These are phyloP conservation scores for Antitype chi DNA, from an alignment of 2,888 invertebrate species.

Conservation along the genomic window DNA sequence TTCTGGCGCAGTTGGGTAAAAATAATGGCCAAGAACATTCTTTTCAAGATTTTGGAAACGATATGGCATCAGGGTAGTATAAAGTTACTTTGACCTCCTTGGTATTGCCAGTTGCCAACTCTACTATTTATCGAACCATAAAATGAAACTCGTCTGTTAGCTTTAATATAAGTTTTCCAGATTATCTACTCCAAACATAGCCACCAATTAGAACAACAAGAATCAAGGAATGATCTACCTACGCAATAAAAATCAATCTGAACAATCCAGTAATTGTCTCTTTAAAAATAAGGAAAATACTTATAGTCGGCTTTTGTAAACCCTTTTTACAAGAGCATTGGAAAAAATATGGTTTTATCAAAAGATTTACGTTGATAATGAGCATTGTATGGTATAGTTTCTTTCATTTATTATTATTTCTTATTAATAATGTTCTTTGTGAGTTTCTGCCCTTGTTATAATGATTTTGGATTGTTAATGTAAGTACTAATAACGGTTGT, in stretches of 20 bases:
- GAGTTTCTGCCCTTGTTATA: neutral
- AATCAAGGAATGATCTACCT: neutral
- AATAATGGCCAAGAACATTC: too few species aligned
- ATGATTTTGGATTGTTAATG: too few species aligned
- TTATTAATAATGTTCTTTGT: neutral
- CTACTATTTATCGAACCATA: neutral
- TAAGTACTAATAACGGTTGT: too few species aligned
- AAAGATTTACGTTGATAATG: constrained; percentile 20
- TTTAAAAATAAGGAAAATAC: neutral
- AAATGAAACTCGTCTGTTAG: too few species aligned
- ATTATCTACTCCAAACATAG: neutral
- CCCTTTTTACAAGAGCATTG: constrained; percentile 4
- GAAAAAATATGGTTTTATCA: constrained; percentile 2
- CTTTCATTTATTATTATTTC: constrained; percentile 18
- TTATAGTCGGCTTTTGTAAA: constrained; percentile 4
- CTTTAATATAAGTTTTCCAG: neutral
- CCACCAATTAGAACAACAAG: neutral
- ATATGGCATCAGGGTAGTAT: neutral
- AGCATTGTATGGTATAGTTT: neutral
- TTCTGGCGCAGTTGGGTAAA: too few species aligned
- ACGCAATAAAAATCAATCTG: neutral
- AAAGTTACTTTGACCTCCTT: neutral
- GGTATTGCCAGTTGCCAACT: neutral
- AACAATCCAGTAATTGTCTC: neutral
- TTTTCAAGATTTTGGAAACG: too few species aligned